phyloP scores from a whole-genome alignment of 1,140 invertebrate species.

The Forficula auricularia region DNA sequence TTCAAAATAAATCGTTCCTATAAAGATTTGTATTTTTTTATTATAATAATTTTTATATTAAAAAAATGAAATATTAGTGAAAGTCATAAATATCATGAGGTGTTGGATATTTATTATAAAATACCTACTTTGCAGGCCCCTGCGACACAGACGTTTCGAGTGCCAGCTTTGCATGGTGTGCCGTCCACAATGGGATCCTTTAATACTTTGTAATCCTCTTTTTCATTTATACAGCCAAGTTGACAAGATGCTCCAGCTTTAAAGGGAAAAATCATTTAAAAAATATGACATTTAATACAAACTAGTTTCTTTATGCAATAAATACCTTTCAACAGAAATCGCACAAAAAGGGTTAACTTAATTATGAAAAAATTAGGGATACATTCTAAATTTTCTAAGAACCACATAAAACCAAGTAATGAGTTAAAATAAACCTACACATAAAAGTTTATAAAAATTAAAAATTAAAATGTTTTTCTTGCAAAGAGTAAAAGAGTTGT shows the following conservation, averaged over 20 bases:
- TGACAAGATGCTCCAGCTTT: conserved; percentile 30
- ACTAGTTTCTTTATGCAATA: neutral
- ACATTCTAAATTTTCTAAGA: neutral
- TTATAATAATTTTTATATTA: neutral
- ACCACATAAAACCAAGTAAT: no score
- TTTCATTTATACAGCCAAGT: conserved; percentile 36
- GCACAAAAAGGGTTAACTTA: neutral
- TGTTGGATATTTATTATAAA: neutral
- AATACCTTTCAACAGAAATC: conserved; percentile 21
- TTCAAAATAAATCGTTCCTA: no score
- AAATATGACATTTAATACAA: no score
- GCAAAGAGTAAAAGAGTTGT: no score
- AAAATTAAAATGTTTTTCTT: no score
- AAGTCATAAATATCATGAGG: neutral
- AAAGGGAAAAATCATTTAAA: conserved; percentile 10
- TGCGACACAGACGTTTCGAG: conserved; percentile 36
- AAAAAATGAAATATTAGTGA: neutral
- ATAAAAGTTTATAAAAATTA: no score
- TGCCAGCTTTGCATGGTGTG: conserved; percentile 37
- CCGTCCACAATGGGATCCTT: conserved; percentile 29
- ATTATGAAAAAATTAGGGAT: neutral
- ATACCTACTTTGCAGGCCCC: conserved; percentile 39
- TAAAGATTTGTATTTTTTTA: no score
- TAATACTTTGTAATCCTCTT: conserved; percentile 25
- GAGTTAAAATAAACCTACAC: no score